Evolutionary conservation across 1,140 invertebrate genomes (phyloP).

Genomic region (Mycetomoellerius zeteki): DNA sequence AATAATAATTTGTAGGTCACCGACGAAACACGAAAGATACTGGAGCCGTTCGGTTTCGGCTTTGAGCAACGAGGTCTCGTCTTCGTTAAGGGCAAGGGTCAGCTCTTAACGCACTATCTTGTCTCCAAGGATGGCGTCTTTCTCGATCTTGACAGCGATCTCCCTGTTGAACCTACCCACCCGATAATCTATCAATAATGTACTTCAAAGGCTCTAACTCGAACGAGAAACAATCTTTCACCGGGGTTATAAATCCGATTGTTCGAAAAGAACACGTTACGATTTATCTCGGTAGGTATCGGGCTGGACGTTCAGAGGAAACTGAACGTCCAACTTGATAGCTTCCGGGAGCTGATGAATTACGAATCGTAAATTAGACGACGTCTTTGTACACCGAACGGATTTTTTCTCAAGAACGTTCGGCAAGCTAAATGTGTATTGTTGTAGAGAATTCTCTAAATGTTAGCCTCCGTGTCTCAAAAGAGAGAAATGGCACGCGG

Average conservation of each 20-base stretch:
- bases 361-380: slow-evolving; percentile 29
- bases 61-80: slow-evolving; percentile 97
- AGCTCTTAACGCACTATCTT: slow-evolving; percentile 97
- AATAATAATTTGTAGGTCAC: slow-evolving; percentile 92
- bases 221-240: not conserved
- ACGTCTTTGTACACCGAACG: slow-evolving; percentile 30
- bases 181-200: slow-evolving; percentile 86
- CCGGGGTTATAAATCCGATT: not conserved
- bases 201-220: slow-evolving; percentile 73
- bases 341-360: not conserved
- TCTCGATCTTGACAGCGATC: slow-evolving; percentile 84
- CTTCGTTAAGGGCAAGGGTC: slow-evolving; percentile 97
- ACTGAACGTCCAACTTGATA: not conserved
- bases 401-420: slow-evolving; percentile 30
- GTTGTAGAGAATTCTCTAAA: slow-evolving; percentile 60
- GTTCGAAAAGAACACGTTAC: not conserved
- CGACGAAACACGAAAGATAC: slow-evolving; percentile 95
- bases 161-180: slow-evolving; percentile 84
- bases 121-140: slow-evolving; percentile 83
- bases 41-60: slow-evolving; percentile 95
- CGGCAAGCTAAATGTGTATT: slow-evolving; percentile 50
- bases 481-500: not conserved
- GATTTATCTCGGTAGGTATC: not conserved
- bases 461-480: slow-evolving; percentile 53
- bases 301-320: not conserved